Evolutionary conservation across 1,140 invertebrate genomes (phyloP), one percentile per base, ranked within the genome.

Genomic region (Zophobas atratus): DNA sequence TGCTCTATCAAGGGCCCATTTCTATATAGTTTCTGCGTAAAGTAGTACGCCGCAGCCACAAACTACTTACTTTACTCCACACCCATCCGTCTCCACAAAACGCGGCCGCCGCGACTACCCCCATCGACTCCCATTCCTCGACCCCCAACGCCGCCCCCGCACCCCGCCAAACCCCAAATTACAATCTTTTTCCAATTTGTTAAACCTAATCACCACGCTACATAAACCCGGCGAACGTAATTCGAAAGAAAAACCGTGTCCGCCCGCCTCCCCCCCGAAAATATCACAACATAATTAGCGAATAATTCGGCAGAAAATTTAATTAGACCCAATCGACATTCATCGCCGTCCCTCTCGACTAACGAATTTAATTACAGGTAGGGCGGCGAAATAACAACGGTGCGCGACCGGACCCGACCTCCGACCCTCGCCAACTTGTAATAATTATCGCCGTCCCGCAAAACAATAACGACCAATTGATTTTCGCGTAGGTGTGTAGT

Each of bases 271-370:
- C 4, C 6, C 33, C 35, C 57, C 38, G 20, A 20, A 41, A 67
- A n/a, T 43, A 67, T 67, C 60, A 39, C 60, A 67, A 48, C 60
- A 67, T 67, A 67, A 67, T 67, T 67, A 67, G 60, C 2, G 60
- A 67, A 67, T 41, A 67, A 67, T 67, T 41, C 60, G 38, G 38
- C n/a, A 33, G 38, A 67, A 41, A 67, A 67, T 67, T 67, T 43
- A 67, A 67, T 67, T 67, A 67, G n/a, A 43, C n/a, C 60, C 60
- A 67, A 67, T 67, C 39, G 43, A 67, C 60, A 67, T 67, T 67
- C 32, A 43, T 38, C 8, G 35, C 1, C 56, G n/a, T 67, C 41
- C 38, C 60, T 67, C 39, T 60, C 56, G 60, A 67, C 41, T 43
- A 67, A 67, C 60, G 39, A 67, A 67, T 67, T 67, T 67, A 67